Percentiles rank a stretch among this genome's conserved stretches.
These are phyloP conservation scores for Tortricodes alternella DNA, from an alignment of 2,888 invertebrate species.

Conservation along the genomic window DNA sequence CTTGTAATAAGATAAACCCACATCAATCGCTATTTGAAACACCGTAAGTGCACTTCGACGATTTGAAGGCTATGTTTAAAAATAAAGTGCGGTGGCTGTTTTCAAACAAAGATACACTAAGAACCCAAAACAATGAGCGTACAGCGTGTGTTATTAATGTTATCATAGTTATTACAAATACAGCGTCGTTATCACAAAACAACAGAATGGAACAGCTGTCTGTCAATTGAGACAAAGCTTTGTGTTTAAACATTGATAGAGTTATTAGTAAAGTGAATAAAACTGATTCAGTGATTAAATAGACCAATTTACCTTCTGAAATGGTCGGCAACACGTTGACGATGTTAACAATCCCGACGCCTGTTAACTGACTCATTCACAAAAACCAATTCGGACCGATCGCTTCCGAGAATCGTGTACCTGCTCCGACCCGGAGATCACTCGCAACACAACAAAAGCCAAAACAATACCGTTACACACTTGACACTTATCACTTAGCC, in stretches of 20 bases:
- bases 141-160: conserved; percentile 21
- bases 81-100: conserved; percentile 11
- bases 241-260: background rate
- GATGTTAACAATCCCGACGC: conserved; percentile 78
- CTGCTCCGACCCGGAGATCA: conserved; percentile 44
- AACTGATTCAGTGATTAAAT: background rate
- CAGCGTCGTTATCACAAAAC: conserved; percentile 15
- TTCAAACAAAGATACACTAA: conserved; percentile 13
- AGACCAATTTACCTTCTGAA: conserved; percentile 64
- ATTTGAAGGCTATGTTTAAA: conserved; percentile 10
- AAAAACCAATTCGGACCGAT: conserved; percentile 58
- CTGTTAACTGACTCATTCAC: conserved; percentile 82
- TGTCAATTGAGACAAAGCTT: background rate
- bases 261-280: too few species aligned
- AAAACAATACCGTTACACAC: conserved; percentile 59
- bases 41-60: conserved; percentile 49
- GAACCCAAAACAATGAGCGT: conserved; percentile 32
- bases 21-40: conserved; percentile 46
- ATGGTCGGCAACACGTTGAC: conserved; percentile 81
- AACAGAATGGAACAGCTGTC: background rate
- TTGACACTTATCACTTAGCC: conserved; percentile 71
- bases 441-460: conserved; percentile 49
- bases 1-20: conserved; percentile 54
- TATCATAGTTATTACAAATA: conserved; percentile 19
- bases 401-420: conserved; percentile 61